These are phyloP conservation scores for Electrona antarctica DNA, from an alignment of 2,113 vertebrate species.

Conservation along the genomic window DNA sequence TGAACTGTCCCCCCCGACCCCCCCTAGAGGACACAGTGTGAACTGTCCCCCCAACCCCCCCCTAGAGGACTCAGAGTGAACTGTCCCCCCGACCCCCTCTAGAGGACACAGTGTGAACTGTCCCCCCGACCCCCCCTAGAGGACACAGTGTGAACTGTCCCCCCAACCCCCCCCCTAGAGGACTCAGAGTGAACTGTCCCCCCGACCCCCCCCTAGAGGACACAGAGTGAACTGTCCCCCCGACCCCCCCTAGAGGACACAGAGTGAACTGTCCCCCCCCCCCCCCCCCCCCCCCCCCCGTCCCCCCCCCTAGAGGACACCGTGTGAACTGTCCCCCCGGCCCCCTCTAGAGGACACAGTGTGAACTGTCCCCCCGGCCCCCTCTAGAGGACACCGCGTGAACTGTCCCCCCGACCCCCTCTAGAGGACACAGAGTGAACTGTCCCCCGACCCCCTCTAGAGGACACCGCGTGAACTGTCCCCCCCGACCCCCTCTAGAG, in stretches of 20 bases:
- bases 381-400: not conserved
- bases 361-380: slow-evolving; percentile 14
- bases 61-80: no score
- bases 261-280: no score
- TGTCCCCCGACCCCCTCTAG: slow-evolving; percentile 26
- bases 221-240: no score
- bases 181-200: no score
- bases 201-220: slow-evolving; percentile 29
- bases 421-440: no score
- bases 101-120: no score
- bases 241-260: slow-evolving; percentile 28
- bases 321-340: no score
- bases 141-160: no score
- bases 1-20: slow-evolving; percentile 16
- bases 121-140: slow-evolving; percentile 29
- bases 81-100: slow-evolving; percentile 29
- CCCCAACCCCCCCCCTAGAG: slow-evolving; percentile 31
- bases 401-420: slow-evolving; percentile 29
- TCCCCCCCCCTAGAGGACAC: slow-evolving; percentile 28
- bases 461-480: no score
- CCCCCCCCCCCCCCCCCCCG: no score
- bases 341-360: slow-evolving; percentile 16
- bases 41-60: slow-evolving; percentile 33
- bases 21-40: not conserved
- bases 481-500: slow-evolving; percentile 28